Base-by-base conservation (phyloP, 23 tunicate species). In the Styela clava region DNA sequence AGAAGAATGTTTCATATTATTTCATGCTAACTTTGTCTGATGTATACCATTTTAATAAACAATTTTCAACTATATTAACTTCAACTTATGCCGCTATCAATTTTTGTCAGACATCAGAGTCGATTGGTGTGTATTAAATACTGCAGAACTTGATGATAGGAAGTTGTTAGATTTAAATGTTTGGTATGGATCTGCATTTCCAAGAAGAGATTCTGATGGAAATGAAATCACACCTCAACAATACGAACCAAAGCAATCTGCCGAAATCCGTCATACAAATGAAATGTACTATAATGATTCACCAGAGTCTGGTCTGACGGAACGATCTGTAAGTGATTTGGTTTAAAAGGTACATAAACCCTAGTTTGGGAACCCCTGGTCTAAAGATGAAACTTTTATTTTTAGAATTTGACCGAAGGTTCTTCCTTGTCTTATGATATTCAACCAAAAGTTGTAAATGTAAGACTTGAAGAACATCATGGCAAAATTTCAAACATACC, bases 101-200 rank as follows among this genome's bases (percentile, higher is more conserved):
- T 5, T 52, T 73, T 2, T 33, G 62, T 35, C 68, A 92, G 97
- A 87, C 61, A 79, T 92, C 34, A 74, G 97, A 23, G 21, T 92
- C 2, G 97, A 92, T 62, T 92, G 91, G 91, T 26, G 61, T 52
- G 88, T 83, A 1, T 92, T 24, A 74, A 87, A 92, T 79, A 78
- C 83, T 33, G 86, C 91, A 2, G 82, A 73, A 22, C 81, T 85
- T 1, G 83, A 73, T 31, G 91, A 86, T 56, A 35, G 78, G 5
- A 92, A 92, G 70, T 29, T 92, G 1, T 24, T 92, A 64, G 97
- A 92, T 79, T 69, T 92, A 27, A 92, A 92, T 34, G 79, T 92
- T 44, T 92, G 97, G 97, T 92, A 82, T 52, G 97, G 97, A 21
- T 87, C 83, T 35, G 83, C 79, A 16, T 92, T 92, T 74, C 97